These are phyloP conservation scores for Tupaia tana DNA, from an alignment of 2,113 vertebrate genomes.

Conservation along the genomic window DNA sequence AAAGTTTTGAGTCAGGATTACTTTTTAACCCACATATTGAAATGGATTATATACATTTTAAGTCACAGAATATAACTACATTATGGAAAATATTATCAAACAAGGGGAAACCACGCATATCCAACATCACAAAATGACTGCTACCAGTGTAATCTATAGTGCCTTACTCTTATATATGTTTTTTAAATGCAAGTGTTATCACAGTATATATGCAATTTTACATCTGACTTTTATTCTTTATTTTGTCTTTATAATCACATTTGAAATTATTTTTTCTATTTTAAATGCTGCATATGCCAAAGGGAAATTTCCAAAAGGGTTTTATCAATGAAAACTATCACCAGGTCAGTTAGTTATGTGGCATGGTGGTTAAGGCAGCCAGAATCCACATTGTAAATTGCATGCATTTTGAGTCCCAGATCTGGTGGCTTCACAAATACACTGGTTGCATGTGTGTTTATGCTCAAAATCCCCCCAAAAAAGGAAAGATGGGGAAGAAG, in stretches of 20 bases:
- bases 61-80: slow-evolving; percentile 10
- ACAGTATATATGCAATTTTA: neutral
- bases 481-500: too few relatives aligned
- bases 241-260: neutral
- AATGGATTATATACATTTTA: neutral
- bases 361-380: too few relatives aligned
- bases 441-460: too few relatives aligned
- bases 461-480: too few relatives aligned
- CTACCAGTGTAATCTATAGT: neutral
- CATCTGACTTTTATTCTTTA: neutral
- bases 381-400: too few relatives aligned
- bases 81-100: slow-evolving; percentile 54
- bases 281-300: neutral
- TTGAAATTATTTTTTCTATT: neutral
- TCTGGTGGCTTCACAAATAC: too few relatives aligned
- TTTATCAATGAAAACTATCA: slow-evolving; percentile 28
- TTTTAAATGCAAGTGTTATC: neutral
- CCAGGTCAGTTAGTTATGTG: too few relatives aligned
- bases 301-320: slow-evolving; percentile 5
- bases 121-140: slow-evolving; percentile 35
- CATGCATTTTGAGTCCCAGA: too few relatives aligned
- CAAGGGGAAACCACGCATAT: neutral
- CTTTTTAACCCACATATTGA: neutral
- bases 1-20: slow-evolving; percentile 2
- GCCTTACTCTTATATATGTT: neutral